Percentiles rank a stretch among this genome's conserved stretches.
phyloP scores from a whole-genome alignment of 2,888 invertebrate species.

The Phasia obesa region DNA sequence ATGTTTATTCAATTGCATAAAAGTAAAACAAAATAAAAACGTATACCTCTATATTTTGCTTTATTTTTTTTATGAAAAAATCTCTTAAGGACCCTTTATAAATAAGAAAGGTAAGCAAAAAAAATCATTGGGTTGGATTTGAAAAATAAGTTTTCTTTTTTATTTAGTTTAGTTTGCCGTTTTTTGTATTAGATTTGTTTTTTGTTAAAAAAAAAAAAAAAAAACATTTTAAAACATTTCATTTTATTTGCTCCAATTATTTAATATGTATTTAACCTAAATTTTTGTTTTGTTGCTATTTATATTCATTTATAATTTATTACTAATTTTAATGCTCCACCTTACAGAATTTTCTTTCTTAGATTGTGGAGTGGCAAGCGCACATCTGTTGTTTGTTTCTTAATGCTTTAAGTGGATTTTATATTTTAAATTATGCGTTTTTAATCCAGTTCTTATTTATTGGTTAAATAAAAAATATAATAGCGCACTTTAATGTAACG shows the following conservation, averaged over 20 bases:
- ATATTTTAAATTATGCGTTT: conserved; percentile 34
- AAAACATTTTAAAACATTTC: background rate
- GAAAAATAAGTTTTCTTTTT: background rate
- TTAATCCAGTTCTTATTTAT: conserved; percentile 32
- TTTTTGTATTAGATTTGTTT: conserved; percentile 1
- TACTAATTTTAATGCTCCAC: background rate
- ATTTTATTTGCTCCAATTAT: conserved; percentile 47
- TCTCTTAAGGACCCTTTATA: conserved; percentile 21
- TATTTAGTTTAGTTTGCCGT: background rate
- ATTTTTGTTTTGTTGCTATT: conserved; percentile 24
- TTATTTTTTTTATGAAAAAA: conserved; percentile 17
- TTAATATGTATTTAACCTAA: conserved; percentile 50
- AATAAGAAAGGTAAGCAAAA: background rate
- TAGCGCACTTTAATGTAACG: background rate
- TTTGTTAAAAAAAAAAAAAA: background rate
- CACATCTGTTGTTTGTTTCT: conserved; percentile 41
- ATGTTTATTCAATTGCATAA: conserved; percentile 38
- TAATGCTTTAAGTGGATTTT: conserved; percentile 35
- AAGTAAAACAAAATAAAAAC: background rate
- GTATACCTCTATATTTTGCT: conserved; percentile 5
- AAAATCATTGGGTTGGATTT: conserved; percentile 8
- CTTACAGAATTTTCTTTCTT: conserved; percentile 28
- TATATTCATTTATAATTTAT: conserved; percentile 46
- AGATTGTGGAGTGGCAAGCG: conserved; percentile 1
- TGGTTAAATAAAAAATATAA: background rate